Conservation (phyloP, 2,888 invertebrate genomes). For the Polydrusus cervinus region DNA sequence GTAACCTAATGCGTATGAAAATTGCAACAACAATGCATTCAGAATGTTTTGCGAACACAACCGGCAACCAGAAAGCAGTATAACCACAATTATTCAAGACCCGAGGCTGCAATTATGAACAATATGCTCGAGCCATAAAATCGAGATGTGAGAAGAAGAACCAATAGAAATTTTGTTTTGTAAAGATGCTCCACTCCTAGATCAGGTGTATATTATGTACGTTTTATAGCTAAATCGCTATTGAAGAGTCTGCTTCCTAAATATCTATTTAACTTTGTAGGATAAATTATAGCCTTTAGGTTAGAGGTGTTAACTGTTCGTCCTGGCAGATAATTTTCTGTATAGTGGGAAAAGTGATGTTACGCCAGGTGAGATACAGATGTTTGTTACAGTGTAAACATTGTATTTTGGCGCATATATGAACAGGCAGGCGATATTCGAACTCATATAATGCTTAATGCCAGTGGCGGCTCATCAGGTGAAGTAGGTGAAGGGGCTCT, state of each 20-base stretch:
- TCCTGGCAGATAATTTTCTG: constrained; percentile 43
- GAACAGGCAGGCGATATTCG: too few species aligned
- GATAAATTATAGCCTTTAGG: constrained; percentile 43
- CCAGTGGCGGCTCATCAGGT: too few species aligned
- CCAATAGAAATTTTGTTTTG: constrained; percentile 50
- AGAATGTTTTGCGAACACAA: constrained; percentile 34
- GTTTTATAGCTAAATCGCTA: constrained; percentile 33
- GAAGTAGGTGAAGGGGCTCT: too few species aligned
- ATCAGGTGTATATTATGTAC: constrained; percentile 42
- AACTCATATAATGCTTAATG: too few species aligned
- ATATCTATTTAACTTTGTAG: constrained; percentile 43
- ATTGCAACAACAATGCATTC: constrained; percentile 43
- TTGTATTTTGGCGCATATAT: too few species aligned
- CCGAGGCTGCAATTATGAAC: constrained; percentile 46
- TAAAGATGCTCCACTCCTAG: constrained; percentile 46
- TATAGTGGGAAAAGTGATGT: too few species aligned
- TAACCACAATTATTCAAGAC: constrained; percentile 43
- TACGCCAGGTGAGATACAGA: too few species aligned
- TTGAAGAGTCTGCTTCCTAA: constrained; percentile 40
- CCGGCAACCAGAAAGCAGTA: constrained; percentile 37
- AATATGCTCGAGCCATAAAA: constrained; percentile 47
- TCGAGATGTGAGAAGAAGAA: constrained; percentile 42
- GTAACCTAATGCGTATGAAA: constrained; percentile 48
- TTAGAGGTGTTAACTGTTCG: constrained; percentile 52
- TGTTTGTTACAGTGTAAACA: too few species aligned